Percentiles rank a stretch among this genome's conserved stretches.
Evolutionary conservation across 1,140 invertebrate genomes (phyloP).

Genomic region (Zaprionus africanus): DNA sequence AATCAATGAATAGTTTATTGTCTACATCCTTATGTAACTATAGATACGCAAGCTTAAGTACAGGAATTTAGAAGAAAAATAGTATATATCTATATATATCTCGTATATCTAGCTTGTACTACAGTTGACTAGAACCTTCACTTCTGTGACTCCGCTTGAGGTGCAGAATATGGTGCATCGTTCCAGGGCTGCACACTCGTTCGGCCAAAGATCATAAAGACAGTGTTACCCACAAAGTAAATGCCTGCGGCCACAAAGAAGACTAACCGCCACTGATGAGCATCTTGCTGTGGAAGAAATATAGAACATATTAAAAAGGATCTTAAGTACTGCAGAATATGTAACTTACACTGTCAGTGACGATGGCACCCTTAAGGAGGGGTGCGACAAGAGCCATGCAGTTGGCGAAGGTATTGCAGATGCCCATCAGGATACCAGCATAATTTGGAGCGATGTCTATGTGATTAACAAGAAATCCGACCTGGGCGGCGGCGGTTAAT

Average conservation of each 20-base stretch:
- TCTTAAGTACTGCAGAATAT: too few relatives aligned
- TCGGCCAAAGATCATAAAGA: conserved; percentile 88
- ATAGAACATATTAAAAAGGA: background rate
- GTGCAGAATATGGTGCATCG: conserved; percentile 71
- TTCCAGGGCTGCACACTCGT: conserved; percentile 88
- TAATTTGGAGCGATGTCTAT: conserved; percentile 91
- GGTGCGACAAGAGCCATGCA: conserved; percentile 90
- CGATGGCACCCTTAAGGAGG: conserved; percentile 86
- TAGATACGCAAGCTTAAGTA: background rate
- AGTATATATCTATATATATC: background rate
- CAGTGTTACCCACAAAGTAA: conserved; percentile 88
- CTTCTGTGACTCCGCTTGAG: conserved; percentile 28
- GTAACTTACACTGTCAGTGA: conserved; percentile 86
- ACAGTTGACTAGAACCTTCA: background rate
- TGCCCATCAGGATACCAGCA: conserved; percentile 88
- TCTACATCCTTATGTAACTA: background rate
- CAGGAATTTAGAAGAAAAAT: background rate
- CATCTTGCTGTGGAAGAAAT: conserved; percentile 83
- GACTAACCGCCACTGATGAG: conserved; percentile 88
- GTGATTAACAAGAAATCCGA: conserved; percentile 88
- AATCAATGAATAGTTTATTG: background rate
- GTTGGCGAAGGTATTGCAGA: conserved; percentile 91
- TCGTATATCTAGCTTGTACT: background rate
- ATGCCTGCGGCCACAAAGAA: conserved; percentile 90
- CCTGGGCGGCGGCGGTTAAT: conserved; percentile 89